These are phyloP conservation scores for Sarcophaga rosellei DNA, from an alignment of 2,888 invertebrate genomes.

Conservation along the genomic window DNA sequence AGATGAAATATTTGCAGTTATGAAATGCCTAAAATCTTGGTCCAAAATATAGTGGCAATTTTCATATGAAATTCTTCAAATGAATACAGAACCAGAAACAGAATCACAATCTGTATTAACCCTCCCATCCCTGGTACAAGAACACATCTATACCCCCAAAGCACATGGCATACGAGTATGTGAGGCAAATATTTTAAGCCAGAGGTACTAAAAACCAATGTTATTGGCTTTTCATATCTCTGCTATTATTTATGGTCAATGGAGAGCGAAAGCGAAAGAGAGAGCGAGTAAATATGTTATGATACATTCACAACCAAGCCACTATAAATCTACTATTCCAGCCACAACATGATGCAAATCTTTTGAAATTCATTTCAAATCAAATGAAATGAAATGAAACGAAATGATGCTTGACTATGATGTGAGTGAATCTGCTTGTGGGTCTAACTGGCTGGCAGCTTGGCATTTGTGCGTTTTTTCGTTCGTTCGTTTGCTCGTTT, in stretches of 20 bases:
- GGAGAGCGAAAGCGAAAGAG: not conserved
- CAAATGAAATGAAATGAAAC: not conserved
- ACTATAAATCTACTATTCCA: no score
- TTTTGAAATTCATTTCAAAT: not conserved
- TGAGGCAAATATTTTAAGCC: no score
- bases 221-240: not conserved
- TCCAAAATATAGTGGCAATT: conserved; percentile 37
- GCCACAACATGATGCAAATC: not conserved
- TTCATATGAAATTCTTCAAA: conserved; percentile 41
- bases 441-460: not conserved
- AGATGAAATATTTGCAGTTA: conserved; percentile 20
- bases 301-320: no score
- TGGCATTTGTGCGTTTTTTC: not conserved
- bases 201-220: not conserved
- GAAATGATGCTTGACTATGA: not conserved
- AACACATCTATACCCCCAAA: no score
- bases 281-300: no score
- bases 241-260: not conserved
- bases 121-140: not conserved
- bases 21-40: conserved; percentile 23
- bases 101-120: not conserved
- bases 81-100: not conserved
- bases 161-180: no score
- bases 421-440: not conserved
- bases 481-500: not conserved